Evolutionary conservation across 2,888 invertebrate species (phyloP).

Genomic region (Atherix ibis): DNA sequence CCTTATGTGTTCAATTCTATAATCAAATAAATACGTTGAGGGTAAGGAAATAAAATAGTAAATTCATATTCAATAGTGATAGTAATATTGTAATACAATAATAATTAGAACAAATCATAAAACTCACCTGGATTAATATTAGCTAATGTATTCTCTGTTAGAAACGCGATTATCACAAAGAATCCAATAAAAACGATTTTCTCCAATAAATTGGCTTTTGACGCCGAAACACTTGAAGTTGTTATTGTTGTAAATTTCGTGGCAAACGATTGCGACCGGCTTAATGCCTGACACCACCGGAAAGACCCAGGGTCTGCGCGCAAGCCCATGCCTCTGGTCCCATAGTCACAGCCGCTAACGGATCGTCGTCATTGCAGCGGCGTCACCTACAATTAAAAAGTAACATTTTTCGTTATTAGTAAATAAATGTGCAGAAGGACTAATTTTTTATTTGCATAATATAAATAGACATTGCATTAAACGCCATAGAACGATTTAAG

Average conservation of each 20-base stretch:
- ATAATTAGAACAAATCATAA: too few relatives aligned
- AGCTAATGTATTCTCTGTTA: conserved; percentile 26
- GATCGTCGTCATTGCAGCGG: conserved; percentile 61
- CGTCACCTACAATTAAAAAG: conserved; percentile 35
- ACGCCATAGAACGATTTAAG: too few relatives aligned
- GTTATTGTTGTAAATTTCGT: conserved; percentile 15
- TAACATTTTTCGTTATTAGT: conserved; percentile 1
- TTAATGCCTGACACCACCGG: conserved; percentile 44
- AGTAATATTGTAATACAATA: too few relatives aligned
- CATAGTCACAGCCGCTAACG: conserved; percentile 64
- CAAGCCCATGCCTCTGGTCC: conserved; percentile 85
- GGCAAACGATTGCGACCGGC: conserved; percentile 41
- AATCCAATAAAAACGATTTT: conserved; percentile 22
- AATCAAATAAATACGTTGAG: too few relatives aligned
- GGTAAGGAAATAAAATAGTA: too few relatives aligned
- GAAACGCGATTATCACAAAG: conserved; percentile 21
- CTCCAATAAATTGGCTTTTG: conserved; percentile 4
- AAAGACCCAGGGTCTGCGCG: conserved; percentile 67
- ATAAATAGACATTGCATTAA: too few relatives aligned
- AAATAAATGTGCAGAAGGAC: neutral
- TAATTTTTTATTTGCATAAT: neutral
- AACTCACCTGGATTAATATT: conserved; percentile 30
- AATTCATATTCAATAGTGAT: too few relatives aligned
- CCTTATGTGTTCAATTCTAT: too few relatives aligned
- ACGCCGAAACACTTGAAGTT: conserved; percentile 3